Conservation (phyloP, 2,797 vertebrate genomes). For the Trachops cirrhosus region DNA sequence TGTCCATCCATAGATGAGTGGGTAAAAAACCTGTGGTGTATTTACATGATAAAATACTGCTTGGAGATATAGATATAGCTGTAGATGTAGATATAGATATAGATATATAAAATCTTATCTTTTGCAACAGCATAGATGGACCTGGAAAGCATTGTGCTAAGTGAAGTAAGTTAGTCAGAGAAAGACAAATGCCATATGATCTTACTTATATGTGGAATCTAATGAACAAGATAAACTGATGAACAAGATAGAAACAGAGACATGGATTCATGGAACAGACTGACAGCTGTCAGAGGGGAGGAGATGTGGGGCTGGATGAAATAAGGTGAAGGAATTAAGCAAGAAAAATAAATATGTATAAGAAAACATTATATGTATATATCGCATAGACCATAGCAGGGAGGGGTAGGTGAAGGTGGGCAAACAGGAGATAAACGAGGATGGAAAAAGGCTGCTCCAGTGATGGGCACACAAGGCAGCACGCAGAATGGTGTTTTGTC, state of each 20-base stretch:
- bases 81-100: no score
- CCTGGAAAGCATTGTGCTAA: background rate
- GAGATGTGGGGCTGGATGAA: background rate
- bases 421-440: background rate
- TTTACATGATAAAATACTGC: no score
- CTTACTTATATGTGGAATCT: background rate
- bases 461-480: background rate
- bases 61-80: no score
- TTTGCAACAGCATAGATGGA: background rate
- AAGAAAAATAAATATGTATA: background rate
- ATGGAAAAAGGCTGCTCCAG: background rate
- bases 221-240: background rate
- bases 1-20: no score
- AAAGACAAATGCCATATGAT: background rate
- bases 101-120: no score
- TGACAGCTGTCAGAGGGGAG: background rate
- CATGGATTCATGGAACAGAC: background rate
- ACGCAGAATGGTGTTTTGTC: background rate
- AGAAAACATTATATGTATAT: background rate
- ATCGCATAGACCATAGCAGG: background rate
- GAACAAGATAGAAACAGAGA: background rate
- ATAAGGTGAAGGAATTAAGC: background rate
- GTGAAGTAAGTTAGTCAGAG: background rate
- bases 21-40: no score
- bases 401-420: background rate